Evolutionary conservation across 2,888 invertebrate species (phyloP), one percentile per base, ranked within the genome.

Genomic region (Griposia aprilina): DNA sequence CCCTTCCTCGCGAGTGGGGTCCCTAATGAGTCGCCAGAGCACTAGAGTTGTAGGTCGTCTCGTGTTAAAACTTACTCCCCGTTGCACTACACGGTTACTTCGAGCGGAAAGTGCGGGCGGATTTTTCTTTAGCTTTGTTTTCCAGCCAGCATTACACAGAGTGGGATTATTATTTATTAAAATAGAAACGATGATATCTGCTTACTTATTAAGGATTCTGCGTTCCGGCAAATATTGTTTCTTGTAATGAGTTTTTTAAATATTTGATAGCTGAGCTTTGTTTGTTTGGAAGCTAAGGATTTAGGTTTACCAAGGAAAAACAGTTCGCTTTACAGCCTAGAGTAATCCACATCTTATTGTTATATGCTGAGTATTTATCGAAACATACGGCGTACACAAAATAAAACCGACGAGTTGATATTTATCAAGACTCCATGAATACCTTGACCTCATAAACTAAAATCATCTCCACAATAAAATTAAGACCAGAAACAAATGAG

Each of bases 1-100:
- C 94, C 95, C 95, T 93, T 90, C 90, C 91, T 89, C 86, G 85
- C 85, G 78, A 93, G 93, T 93, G 91, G 93, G 95, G 94, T 92
- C 94, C 94, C 96, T 97, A 97, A 97, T 97, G 96, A 97, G 96
- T 96, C 94, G 95, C 96, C 95, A 92, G 96, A 94, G 96, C 96
- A 96, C 96, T 96, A 96, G 95, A 96, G 95, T 92, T 96, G 95
- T 96, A 96, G 96, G 96, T 96, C 96, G 90, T 92, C 87, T 86
- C 89, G 94, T 93, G 94, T 94, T 94, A 93, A 95, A 95, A 94
- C 94, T 95, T 92, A 93, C 91, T 91, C 91, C 93, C 95, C 94
- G 90, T 15, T 90, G 90, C 93, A 93, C 95, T 96, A 93, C 92
- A 95, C 90, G 90, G 92, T 93, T 94, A 91, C 93, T 91, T 93